Evolutionary conservation across 2,797 vertebrate species (phyloP).

Genomic region (Muscicapa striata): DNA sequence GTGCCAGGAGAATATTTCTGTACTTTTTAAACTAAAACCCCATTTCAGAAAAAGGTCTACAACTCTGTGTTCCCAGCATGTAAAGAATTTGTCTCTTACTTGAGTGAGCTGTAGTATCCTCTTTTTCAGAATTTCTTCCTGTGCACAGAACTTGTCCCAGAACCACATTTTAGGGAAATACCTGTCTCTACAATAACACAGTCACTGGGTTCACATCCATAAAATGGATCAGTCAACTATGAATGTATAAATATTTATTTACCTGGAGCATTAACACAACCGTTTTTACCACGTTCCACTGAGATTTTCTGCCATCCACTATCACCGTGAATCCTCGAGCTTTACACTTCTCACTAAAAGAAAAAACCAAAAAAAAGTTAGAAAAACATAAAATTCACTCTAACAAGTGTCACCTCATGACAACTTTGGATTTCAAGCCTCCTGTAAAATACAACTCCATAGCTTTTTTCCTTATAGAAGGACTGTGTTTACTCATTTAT

Average conservation of each 20-base stretch:
- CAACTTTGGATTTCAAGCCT: background rate
- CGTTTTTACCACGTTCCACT: conserved; percentile 98
- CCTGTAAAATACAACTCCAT: background rate
- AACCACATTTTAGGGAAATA: background rate
- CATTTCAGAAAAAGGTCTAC: background rate
- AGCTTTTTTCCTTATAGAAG: background rate
- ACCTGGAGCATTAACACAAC: conserved; percentile 99
- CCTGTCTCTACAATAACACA: background rate
- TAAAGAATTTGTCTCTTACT: background rate
- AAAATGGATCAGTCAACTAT: background rate
- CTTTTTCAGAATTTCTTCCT: background rate
- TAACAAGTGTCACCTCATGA: background rate
- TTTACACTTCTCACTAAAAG: conserved; percentile 94
- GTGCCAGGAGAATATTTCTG: background rate
- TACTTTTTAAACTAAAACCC: background rate
- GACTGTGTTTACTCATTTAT: background rate
- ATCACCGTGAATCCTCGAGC: conserved; percentile 98
- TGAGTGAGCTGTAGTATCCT: background rate
- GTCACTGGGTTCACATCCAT: background rate
- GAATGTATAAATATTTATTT: conserved; percentile 42
- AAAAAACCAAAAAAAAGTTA: conserved; percentile 41
- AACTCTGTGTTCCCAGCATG: background rate
- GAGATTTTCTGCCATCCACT: conserved; percentile 95
- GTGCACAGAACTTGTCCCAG: background rate
- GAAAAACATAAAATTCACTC: background rate